Conservation (phyloP, 2,797 vertebrate species). For the Clarias platycephalus region DNA sequence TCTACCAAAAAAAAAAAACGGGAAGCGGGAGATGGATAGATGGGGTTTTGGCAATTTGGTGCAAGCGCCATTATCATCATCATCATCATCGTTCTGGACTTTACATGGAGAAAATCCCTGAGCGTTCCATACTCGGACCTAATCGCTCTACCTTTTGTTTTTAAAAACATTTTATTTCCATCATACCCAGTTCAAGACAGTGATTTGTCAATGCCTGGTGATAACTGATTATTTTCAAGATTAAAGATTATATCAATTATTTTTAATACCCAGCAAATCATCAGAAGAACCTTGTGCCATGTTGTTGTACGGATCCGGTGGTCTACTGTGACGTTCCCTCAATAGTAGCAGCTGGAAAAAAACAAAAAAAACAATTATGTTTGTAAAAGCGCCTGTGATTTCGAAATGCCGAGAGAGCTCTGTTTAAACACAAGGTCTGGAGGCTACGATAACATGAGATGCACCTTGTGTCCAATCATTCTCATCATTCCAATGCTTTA, state of each 20-base stretch:
- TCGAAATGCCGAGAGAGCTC: constrained; percentile 62
- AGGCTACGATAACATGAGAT: neutral
- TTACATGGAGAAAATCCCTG: constrained; percentile 60
- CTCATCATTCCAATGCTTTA: neutral
- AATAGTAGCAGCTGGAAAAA: too few species aligned
- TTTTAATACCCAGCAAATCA: too few species aligned
- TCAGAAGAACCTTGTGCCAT: too few species aligned
- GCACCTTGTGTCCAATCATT: neutral
- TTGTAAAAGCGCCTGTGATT: constrained; percentile 62
- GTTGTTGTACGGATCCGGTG: too few species aligned
- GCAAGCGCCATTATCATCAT: constrained; percentile 61
- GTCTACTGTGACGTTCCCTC: too few species aligned
- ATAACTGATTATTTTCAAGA: constrained; percentile 76
- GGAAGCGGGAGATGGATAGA: constrained; percentile 56
- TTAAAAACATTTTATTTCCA: neutral
- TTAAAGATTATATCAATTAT: constrained; percentile 27
- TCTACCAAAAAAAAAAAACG: constrained; percentile 66
- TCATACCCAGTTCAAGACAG: neutral
- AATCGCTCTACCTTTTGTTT: constrained; percentile 16
- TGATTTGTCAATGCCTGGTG: neutral
- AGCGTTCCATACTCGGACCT: neutral
- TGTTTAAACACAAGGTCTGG: constrained; percentile 25
- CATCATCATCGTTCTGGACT: constrained; percentile 69
- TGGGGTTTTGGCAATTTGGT: constrained; percentile 69
- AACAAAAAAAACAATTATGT: neutral